Evolutionary conservation across 2,113 vertebrate species (phyloP), one percentile per base, ranked within the genome.

Genomic region (Hippocampus guttulatus): DNA sequence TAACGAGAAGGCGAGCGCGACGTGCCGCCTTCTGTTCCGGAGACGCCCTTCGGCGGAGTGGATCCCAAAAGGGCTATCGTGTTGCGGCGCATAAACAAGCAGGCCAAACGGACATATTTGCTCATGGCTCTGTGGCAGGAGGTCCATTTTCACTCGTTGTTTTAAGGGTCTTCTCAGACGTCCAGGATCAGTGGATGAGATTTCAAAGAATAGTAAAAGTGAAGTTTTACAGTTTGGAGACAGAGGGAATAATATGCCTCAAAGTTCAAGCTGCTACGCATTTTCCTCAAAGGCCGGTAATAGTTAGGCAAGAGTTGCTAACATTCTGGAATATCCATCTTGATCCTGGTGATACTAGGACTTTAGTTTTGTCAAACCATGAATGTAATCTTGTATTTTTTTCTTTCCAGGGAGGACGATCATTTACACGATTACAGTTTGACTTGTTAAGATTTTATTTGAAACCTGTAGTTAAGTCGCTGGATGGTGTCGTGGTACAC

Each of bases 41-140:
- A 82, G 86, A 77, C 76, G 79, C 82, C 84, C 84, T 80, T 72
- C 21, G 75, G 85, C 82, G 78, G 81, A 78, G 76, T 30, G 52
- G 64, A 25, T 88, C 86, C 86, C 86, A 65, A 2, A 55, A 80
- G 69, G 84, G 69, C 69, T 81, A 87, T 90, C 82, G 15, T 21
- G 74, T 90, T 90, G 79, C 88, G 84, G 60, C 77, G 80, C 8
- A n/a, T 84, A 83, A 88, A 81, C 81, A 87, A 87, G 77, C 80
- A 43, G 47, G 55, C 57, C 27, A 18, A 67, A 72, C 70, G 12
- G 77, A 68, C 74, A 75, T 83, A 67, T 78, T 81, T 70, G 10
- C 62, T 69, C 74, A 78, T 15, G 27, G n/a, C 45, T 76, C 2
- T 60, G 41, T 30, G 49, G 75, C 71, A 65, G 43, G 11, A 61